These are phyloP conservation scores for Manacus vitellinus DNA, from an alignment of 2,113 vertebrate species.

Conservation along the genomic window DNA sequence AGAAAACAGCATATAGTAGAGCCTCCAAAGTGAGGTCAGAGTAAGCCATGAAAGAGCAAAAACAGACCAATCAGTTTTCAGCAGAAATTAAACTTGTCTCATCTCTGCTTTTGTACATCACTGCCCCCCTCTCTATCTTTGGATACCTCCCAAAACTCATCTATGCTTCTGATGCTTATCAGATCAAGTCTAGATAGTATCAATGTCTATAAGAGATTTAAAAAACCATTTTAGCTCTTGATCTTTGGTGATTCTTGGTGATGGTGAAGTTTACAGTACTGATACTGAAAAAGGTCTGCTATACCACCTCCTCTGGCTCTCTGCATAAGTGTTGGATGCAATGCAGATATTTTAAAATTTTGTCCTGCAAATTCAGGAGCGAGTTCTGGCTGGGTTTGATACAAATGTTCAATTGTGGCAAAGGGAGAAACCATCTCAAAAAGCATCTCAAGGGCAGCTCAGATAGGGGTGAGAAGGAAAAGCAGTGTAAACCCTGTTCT, in stretches of 20 bases:
- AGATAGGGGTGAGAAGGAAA: not conserved
- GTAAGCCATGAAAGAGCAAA: not conserved
- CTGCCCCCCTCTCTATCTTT: not conserved
- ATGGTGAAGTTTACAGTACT: not conserved
- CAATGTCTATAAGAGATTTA: not conserved
- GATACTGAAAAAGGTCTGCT: not conserved
- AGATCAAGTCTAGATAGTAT: not conserved
- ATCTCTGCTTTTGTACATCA: not conserved
- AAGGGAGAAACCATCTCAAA: not conserved
- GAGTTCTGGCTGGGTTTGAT: not conserved
- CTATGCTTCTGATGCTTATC: not conserved
- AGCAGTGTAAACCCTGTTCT: fast-evolving
- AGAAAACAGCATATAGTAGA: not conserved
- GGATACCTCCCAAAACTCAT: not conserved
- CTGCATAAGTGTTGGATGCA: not conserved
- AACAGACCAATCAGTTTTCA: not conserved
- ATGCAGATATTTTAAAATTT: not conserved
- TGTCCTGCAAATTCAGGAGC: not conserved
- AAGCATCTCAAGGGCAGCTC: not conserved
- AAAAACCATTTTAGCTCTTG: not conserved
- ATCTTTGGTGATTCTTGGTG: not conserved
- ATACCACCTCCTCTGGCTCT: not conserved
- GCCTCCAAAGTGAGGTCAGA: not conserved
- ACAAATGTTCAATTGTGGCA: not conserved
- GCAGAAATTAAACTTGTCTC: not conserved